Evolutionary conservation across 2,113 vertebrate species (phyloP).

Genomic region (Acrocephalus kingi): DNA sequence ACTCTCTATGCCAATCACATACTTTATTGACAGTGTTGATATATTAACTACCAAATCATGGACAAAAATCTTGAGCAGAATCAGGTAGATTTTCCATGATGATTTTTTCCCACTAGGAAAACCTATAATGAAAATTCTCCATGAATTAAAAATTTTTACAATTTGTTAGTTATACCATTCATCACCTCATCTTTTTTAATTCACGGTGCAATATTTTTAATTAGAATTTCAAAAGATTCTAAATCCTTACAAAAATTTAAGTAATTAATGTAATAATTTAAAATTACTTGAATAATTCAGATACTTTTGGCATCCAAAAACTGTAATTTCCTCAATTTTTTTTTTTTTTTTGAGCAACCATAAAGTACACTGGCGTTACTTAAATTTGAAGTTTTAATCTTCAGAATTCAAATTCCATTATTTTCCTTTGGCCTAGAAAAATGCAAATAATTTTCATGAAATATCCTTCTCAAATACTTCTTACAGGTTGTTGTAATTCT

Average conservation of each 20-base stretch:
- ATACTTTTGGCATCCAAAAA: background rate
- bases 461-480: background rate
- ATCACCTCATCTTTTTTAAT: background rate
- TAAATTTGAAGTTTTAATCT: background rate
- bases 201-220: background rate
- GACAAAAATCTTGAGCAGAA: background rate
- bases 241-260: background rate
- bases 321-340: background rate
- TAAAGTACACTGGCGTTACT: background rate
- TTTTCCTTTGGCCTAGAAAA: background rate
- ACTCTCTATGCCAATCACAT: background rate
- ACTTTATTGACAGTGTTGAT: background rate
- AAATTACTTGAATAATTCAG: background rate
- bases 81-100: background rate
- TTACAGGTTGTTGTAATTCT: background rate
- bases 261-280: background rate
- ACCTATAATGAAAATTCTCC: background rate
- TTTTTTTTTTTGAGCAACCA: background rate
- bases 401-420: background rate
- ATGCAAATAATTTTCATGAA: background rate
- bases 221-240: background rate
- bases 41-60: background rate
- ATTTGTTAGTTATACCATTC: background rate
- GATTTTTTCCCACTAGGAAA: background rate
- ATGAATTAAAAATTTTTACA: background rate